phyloP scores from a whole-genome alignment of 2,113 vertebrate genomes.

The Pipa parva region DNA sequence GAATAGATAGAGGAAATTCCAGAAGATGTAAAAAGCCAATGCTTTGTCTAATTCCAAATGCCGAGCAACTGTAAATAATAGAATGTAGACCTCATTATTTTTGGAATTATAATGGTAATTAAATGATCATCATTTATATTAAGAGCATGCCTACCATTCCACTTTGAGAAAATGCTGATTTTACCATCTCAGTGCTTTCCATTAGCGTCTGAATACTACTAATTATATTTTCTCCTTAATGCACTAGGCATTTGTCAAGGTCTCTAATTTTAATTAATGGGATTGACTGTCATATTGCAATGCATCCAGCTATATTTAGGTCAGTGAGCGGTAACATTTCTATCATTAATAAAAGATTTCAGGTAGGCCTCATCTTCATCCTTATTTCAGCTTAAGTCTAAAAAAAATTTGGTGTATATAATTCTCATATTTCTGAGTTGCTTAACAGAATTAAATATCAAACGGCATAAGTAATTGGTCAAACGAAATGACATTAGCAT shows the following conservation, averaged over 20 bases:
- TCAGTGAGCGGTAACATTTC: conserved; percentile 24
- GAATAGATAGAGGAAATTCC: too few relatives aligned
- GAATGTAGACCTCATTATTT: conserved; percentile 14
- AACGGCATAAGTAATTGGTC: too few relatives aligned
- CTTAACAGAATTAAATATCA: too few relatives aligned
- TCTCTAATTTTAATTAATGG: conserved; percentile 36
- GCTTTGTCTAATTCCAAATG: not conserved
- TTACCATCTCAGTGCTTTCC: conserved; percentile 32
- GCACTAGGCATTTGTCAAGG: conserved; percentile 31
- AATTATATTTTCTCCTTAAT: conserved; percentile 29
- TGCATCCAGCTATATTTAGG: conserved; percentile 25
- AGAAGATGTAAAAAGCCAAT: too few relatives aligned
- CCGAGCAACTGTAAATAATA: conserved; percentile 17
- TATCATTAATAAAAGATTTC: conserved; percentile 15
- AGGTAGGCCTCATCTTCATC: too few relatives aligned
- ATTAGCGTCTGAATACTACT: conserved; percentile 26
- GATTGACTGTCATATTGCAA: conserved; percentile 24
- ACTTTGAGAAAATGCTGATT: conserved; percentile 8
- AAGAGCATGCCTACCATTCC: conserved; percentile 9
- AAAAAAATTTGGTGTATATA: too few relatives aligned
- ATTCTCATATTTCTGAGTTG: too few relatives aligned
- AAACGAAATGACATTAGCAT: too few relatives aligned
- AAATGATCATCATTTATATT: conserved; percentile 28
- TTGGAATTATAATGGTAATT: conserved; percentile 28
- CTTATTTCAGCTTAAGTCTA: too few relatives aligned